phyloP scores from a whole-genome alignment of 2,113 vertebrate genomes.

The Oryzias celebensis region DNA sequence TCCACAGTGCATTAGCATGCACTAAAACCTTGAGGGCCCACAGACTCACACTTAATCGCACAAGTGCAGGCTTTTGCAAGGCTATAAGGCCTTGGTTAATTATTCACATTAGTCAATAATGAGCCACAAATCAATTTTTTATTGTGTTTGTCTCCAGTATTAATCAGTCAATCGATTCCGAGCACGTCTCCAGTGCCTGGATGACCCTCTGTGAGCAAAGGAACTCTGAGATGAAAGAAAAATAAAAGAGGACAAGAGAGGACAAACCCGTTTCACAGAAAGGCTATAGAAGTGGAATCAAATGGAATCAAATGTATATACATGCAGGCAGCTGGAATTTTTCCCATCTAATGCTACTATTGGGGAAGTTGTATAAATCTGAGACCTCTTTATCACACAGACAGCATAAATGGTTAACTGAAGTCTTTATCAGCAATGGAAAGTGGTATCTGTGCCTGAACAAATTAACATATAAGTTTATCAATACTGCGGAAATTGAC shows the following conservation, averaged over 20 bases:
- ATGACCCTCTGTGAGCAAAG: slow-evolving; percentile 29
- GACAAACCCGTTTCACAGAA: too few species aligned
- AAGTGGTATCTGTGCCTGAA: too few species aligned
- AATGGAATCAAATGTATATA: too few species aligned
- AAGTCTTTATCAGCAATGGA: too few species aligned
- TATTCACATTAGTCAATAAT: slow-evolving; percentile 63
- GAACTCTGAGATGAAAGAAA: slow-evolving; percentile 10
- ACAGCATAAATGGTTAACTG: too few species aligned
- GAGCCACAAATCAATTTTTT: slow-evolving; percentile 62
- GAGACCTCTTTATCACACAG: too few species aligned
- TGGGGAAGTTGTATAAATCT: too few species aligned
- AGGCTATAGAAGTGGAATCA: too few species aligned
- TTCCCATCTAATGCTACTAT: too few species aligned
- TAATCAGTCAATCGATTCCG: slow-evolving; percentile 59
- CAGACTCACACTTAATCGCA: not conserved
- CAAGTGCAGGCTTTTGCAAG: not conserved
- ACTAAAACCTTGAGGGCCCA: slow-evolving; percentile 1
- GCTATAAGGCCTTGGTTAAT: slow-evolving; percentile 49
- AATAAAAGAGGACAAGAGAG: slow-evolving; percentile 10
- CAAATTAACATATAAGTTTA: too few species aligned
- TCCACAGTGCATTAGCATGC: not conserved
- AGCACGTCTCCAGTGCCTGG: slow-evolving; percentile 28
- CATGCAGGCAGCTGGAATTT: too few species aligned
- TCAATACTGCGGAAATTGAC: too few species aligned
- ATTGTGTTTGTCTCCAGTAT: slow-evolving; percentile 65